phyloP scores from a whole-genome alignment of 2,797 vertebrate genomes.

The Pitangus sulphuratus region DNA sequence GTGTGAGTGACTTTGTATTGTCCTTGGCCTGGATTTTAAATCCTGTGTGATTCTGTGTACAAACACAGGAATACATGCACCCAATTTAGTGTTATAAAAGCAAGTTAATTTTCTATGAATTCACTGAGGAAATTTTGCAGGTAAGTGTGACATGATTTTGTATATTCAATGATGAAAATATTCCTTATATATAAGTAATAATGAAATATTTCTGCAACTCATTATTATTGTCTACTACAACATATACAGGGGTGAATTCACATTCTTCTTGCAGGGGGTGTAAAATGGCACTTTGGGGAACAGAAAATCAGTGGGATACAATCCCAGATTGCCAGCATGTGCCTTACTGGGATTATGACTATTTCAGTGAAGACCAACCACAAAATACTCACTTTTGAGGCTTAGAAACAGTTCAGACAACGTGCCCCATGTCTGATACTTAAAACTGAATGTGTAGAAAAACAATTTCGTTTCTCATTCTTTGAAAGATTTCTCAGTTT shows the following conservation, averaged over 20 bases:
- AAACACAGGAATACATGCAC: neutral
- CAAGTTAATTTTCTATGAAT: neutral
- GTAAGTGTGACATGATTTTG: fast-evolving
- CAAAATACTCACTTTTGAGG: neutral
- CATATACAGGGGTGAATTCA: neutral
- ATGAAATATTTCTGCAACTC: neutral
- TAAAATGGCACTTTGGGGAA: neutral
- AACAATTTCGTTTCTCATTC: neutral
- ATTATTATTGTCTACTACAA: neutral
- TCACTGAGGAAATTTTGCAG: neutral
- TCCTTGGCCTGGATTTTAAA: neutral
- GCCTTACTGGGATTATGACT: neutral
- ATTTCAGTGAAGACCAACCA: neutral
- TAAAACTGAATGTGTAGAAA: neutral
- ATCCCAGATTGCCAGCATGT: neutral
- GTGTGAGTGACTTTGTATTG: neutral
- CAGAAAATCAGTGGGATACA: neutral
- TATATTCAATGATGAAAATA: too few relatives aligned
- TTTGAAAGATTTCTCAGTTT: neutral
- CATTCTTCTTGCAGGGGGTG: neutral
- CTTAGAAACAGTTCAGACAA: neutral
- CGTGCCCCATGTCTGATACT: neutral
- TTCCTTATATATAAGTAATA: neutral
- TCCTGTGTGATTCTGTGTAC: neutral
- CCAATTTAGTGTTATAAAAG: neutral